Evolutionary conservation across 2,113 vertebrate species (phyloP).

Genomic region (Charina bottae): DNA sequence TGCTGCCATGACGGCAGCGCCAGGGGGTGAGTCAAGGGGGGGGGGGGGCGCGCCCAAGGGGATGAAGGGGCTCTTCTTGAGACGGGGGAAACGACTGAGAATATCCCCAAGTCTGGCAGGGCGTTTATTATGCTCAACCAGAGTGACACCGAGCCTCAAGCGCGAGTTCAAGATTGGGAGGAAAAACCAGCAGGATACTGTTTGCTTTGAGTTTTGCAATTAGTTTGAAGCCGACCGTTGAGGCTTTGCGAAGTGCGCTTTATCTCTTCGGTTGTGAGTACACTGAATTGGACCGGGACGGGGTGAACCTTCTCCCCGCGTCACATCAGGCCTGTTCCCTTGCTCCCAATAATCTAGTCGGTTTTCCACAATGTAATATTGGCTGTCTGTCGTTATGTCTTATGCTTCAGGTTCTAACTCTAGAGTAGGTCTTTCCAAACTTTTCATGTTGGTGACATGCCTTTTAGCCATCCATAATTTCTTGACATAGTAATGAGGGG

Average conservation of each 20-base stretch:
- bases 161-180: not conserved
- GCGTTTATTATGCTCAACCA: too few relatives aligned
- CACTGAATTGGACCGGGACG: not conserved
- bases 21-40: not conserved
- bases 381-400: too few relatives aligned
- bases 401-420: too few relatives aligned
- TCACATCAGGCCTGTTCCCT: too few relatives aligned
- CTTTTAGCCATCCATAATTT: too few relatives aligned
- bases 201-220: not conserved
- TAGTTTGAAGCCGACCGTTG: not conserved
- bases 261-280: not conserved
- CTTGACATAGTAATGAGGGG: too few relatives aligned
- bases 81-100: not conserved
- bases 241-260: not conserved
- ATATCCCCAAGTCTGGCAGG: too few relatives aligned
- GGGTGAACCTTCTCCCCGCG: too few relatives aligned
- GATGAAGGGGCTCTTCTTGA: not conserved
- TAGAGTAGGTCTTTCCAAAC: too few relatives aligned
- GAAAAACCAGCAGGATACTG: not conserved
- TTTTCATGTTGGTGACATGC: too few relatives aligned
- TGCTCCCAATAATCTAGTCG: not conserved
- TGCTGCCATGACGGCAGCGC: slow-evolving; percentile 71
- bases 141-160: not conserved
- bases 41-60: too few relatives aligned
- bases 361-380: not conserved